phyloP scores from a whole-genome alignment of 2,113 vertebrate genomes.

The Datnioides undecimradiatus region DNA sequence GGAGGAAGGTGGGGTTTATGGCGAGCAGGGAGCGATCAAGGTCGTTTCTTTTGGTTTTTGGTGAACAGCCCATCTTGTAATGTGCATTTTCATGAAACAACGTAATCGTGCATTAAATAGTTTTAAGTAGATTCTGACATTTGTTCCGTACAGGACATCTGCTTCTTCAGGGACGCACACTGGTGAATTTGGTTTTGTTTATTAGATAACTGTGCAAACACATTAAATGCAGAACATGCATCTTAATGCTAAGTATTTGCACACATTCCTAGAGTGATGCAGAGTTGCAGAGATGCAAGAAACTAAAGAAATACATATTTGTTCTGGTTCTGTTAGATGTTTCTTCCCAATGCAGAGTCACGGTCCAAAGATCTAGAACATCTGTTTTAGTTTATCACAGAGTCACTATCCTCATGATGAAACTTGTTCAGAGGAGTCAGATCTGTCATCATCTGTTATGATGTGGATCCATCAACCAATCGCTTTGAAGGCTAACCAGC shows the following conservation, averaged over 20 bases:
- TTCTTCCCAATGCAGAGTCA: too few relatives aligned
- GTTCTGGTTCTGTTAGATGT: neutral
- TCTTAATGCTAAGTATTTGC: neutral
- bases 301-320: too few relatives aligned
- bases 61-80: too few relatives aligned
- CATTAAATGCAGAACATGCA: neutral
- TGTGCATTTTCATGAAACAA: too few relatives aligned
- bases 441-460: slow-evolving; percentile 20
- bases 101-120: neutral
- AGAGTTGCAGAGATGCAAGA: neutral
- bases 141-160: neutral
- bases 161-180: neutral
- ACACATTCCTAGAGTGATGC: neutral
- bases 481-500: slow-evolving; percentile 10
- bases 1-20: too few relatives aligned
- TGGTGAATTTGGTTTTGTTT: neutral
- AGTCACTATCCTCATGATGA: slow-evolving; percentile 13
- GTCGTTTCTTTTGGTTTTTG: too few relatives aligned
- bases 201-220: neutral
- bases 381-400: neutral
- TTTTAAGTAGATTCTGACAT: neutral
- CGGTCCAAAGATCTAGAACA: neutral
- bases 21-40: too few relatives aligned
- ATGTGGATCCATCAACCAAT: slow-evolving; percentile 13
- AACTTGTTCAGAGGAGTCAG: slow-evolving; percentile 14